A percentile compares a stretch with the other conserved stretches of the same genome.
Evolutionary conservation across 2,113 vertebrate genomes (phyloP).

Genomic region (Nesoenas mayeri): DNA sequence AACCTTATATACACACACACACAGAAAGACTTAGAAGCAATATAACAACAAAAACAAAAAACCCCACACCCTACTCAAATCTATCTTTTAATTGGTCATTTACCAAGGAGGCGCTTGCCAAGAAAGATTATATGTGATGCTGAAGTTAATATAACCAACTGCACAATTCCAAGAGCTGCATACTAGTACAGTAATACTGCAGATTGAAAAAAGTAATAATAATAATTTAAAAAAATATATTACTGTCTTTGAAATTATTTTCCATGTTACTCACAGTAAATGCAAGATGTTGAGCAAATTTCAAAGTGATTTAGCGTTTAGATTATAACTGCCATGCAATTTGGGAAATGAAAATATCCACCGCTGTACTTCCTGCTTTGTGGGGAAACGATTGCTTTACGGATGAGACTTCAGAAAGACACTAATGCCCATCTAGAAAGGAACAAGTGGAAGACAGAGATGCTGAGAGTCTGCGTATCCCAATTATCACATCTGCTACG

Average conservation of each 20-base stretch:
- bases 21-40: background rate
- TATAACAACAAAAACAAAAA: background rate
- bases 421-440: background rate
- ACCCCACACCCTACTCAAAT: background rate
- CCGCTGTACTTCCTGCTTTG: background rate
- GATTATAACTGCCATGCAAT: background rate
- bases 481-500: constrained; percentile 18
- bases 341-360: background rate
- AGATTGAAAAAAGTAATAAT: background rate
- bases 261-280: background rate
- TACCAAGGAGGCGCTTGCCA: background rate
- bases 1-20: background rate
- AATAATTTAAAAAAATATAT: background rate
- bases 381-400: background rate
- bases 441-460: background rate
- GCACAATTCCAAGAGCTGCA: background rate
- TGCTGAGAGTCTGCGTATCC: background rate
- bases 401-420: background rate
- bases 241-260: background rate
- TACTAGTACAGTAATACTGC: background rate
- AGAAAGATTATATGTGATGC: background rate
- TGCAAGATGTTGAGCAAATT: background rate
- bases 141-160: background rate
- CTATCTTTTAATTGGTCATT: background rate
- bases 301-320: background rate